Base-by-base conservation (phyloP, 2,888 invertebrate species). In the Acleris sparsana region DNA sequence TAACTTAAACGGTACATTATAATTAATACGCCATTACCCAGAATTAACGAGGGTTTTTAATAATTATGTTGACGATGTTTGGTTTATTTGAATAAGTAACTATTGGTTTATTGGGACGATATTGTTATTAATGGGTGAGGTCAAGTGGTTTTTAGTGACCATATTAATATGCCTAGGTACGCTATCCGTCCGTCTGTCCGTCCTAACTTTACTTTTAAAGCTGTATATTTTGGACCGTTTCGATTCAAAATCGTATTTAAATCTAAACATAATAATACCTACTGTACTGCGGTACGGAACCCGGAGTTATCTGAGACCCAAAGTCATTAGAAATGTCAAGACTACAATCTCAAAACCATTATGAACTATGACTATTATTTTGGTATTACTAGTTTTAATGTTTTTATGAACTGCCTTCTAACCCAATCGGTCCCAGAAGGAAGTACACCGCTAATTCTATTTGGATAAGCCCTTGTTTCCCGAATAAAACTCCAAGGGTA, bases 391-490 rank as follows among this genome's bases (percentile, higher is more conserved):
- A 44, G n/a, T 5, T n/a, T n/a, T 6, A 5, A 46, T 6, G 46
- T 17, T 17, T 44, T n/a, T 7, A 17, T 46, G 5, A 46, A 16
- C 5, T 44, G n/a, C 1, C 44, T 44, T 11, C 11, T 16, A 46
- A 46, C 17, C 46, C 46, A 43, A 7, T 49, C 18, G 6, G 39
- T 6, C 55, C 39, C 16, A 18, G 18, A 13, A 18, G 52, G 49
- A 64, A 60, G 25, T 65, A 17, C 48, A 51, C 29, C 17, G 39
- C 39, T 33, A 33, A 53, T 17, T 61, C 51, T n/a, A 44, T 69
- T 63, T 49, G 33, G 63, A 66, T 70, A 62, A 67, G 57, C 52
- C 59, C 55, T 58, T 62, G 67, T 64, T 61, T 53, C 53, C 5
- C 46, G 17, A 64, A 55, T 64, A 64, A 65, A 60, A 65, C 55